These are phyloP conservation scores for Myzus persicae DNA, from an alignment of 1,140 invertebrate species.

Conservation along the genomic window DNA sequence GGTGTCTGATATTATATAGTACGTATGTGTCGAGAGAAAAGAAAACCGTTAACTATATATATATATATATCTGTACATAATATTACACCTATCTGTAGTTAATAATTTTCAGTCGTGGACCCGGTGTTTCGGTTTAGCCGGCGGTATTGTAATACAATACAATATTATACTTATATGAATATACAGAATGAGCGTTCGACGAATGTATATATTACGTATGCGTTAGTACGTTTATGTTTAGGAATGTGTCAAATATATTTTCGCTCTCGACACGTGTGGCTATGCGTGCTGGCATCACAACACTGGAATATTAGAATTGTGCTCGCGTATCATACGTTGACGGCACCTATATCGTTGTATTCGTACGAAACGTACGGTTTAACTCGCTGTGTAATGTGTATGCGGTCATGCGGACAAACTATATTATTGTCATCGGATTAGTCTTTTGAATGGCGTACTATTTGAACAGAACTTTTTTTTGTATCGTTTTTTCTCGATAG, in stretches of 20 bases:
- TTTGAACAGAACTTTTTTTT: too few species aligned
- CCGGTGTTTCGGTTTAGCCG: neutral
- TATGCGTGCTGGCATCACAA: neutral
- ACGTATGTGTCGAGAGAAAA: neutral
- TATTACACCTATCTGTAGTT: neutral
- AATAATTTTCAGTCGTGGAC: neutral
- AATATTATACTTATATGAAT: neutral
- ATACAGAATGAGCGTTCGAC: neutral
- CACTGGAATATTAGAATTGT: neutral
- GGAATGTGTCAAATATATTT: conserved; percentile 10
- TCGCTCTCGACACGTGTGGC: neutral
- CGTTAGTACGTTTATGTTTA: neutral
- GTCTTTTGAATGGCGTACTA: neutral
- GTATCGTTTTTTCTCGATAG: neutral
- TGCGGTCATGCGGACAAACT: neutral
- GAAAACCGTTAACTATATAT: neutral
- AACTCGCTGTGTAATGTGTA: neutral
- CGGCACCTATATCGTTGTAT: neutral
- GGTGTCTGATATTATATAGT: neutral
- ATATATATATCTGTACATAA: neutral
- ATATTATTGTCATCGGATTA: neutral
- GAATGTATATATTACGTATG: too few species aligned
- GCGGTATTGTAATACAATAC: neutral
- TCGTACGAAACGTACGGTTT: neutral
- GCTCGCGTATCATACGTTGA: neutral